phyloP scores from a whole-genome alignment of 2,113 vertebrate species.

The Chlorocebus sabaeus region DNA sequence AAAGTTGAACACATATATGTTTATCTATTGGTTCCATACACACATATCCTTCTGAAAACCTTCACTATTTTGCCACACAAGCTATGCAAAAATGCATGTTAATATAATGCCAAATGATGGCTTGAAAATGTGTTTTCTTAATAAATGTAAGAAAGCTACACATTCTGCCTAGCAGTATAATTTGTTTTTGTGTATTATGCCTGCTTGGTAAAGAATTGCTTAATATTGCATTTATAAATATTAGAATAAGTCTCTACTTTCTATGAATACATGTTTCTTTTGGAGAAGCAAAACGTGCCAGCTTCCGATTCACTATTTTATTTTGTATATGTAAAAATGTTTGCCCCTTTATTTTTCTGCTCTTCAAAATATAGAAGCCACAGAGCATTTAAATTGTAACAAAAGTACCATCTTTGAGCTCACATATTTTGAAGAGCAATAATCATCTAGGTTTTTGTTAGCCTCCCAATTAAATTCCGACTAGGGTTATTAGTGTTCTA shows the following conservation, averaged over 20 bases:
- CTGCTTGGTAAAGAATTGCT: neutral
- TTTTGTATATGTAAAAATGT: neutral
- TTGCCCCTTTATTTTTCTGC: neutral
- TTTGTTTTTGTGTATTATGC: neutral
- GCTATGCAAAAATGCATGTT: accelerated
- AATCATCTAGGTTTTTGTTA: neutral
- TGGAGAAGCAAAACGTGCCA: neutral
- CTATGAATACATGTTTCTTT: neutral
- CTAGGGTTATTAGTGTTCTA: neutral
- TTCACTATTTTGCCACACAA: neutral
- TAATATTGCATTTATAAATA: neutral
- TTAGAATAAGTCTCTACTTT: neutral
- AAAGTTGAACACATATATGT: accelerated
- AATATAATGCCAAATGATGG: accelerated
- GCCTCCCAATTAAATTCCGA: neutral
- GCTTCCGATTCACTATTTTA: neutral
- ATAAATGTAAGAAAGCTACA: neutral
- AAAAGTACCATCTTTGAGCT: neutral
- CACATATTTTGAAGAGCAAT: accelerated
- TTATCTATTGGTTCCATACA: accelerated
- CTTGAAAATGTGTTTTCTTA: neutral
- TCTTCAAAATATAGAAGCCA: neutral
- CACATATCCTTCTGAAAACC: neutral
- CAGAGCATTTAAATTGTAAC: neutral
- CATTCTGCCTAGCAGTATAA: neutral